Conservation (phyloP, 2,797 vertebrate species). For the Periparus ater region DNA sequence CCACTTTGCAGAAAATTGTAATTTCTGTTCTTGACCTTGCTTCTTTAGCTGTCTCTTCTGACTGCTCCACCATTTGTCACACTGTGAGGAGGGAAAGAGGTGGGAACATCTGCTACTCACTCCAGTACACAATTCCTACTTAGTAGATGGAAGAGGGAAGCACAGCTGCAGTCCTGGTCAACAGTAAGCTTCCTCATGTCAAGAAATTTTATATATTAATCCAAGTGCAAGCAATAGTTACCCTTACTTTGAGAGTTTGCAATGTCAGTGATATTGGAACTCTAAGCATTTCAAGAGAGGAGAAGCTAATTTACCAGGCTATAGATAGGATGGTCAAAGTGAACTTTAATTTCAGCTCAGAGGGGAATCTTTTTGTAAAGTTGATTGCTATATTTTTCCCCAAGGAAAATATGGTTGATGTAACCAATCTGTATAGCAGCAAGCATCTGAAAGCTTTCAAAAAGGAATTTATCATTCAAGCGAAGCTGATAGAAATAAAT, state of each 20-base stretch:
- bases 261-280: background rate
- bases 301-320: constrained; percentile 35
- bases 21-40: background rate
- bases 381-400: background rate
- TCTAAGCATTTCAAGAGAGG: constrained; percentile 20
- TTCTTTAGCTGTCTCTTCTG: background rate
- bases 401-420: background rate
- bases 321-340: background rate
- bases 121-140: background rate
- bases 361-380: background rate
- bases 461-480: constrained; percentile 5
- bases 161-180: background rate
- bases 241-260: background rate
- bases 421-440: constrained; percentile 1
- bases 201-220: background rate
- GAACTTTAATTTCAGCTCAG: constrained; percentile 44
- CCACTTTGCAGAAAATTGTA: background rate
- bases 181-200: background rate
- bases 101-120: background rate
- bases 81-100: background rate
- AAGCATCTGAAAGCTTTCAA: background rate
- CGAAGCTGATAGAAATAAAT: background rate
- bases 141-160: background rate
- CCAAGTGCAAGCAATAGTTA: background rate
- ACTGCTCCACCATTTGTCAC: background rate